Percentiles rank a stretch among this genome's conserved stretches.
Evolutionary conservation across 2,797 vertebrate genomes (phyloP).

Genomic region (Sitta carolinensis): DNA sequence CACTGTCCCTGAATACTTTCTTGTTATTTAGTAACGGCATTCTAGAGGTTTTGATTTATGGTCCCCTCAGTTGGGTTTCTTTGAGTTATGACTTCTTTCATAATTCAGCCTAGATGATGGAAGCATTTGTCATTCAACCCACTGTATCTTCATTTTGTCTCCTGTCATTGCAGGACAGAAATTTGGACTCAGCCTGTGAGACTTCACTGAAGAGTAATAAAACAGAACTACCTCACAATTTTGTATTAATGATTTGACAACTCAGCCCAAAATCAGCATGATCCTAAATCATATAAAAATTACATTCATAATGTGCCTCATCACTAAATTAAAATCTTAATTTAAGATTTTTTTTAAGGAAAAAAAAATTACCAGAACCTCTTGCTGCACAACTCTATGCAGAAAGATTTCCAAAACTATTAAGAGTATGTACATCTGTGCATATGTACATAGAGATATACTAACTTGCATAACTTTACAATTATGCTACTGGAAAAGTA

Average conservation of each 20-base stretch:
- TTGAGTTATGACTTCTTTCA: neutral
- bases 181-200: neutral
- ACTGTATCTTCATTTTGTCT: neutral
- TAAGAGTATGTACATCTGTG: rapidly evolving
- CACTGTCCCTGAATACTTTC: neutral
- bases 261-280: neutral
- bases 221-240: neutral
- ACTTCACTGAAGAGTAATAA: neutral
- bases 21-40: neutral
- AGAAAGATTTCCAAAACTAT: neutral
- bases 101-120: neutral
- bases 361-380: neutral
- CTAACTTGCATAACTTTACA: neutral
- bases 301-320: neutral
- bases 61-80: neutral
- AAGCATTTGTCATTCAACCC: neutral
- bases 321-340: neutral
- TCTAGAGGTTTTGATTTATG: neutral
- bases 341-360: neutral
- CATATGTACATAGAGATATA: neutral
- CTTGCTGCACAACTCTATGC: neutral
- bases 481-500: neutral
- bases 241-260: neutral
- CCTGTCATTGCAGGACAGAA: neutral
- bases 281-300: neutral